Percentiles rank a stretch among this genome's conserved stretches.
Evolutionary conservation across 2,888 invertebrate genomes (phyloP).

Genomic region (Sesamia inferens): DNA sequence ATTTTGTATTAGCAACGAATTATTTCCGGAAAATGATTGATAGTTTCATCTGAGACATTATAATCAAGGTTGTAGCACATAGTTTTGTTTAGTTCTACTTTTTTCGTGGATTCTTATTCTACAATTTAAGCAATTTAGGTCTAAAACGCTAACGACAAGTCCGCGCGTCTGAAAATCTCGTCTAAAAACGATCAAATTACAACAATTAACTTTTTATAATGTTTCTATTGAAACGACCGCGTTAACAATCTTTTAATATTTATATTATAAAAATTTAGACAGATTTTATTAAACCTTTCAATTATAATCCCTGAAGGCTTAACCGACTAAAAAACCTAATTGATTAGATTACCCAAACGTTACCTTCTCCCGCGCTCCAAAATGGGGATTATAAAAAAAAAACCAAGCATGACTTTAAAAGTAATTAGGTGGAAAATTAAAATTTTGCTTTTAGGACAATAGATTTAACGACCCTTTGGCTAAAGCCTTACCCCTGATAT

Average conservation of each 20-base stretch:
- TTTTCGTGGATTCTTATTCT: not conserved
- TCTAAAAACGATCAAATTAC: not conserved
- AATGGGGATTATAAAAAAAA: not conserved
- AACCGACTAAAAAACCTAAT: slow-evolving; percentile 16
- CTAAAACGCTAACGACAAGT: not conserved
- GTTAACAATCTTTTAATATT: slow-evolving; percentile 1
- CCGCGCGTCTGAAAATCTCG: not conserved
- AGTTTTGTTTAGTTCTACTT: not conserved
- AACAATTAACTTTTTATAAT: not conserved
- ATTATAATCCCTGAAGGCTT: slow-evolving; percentile 8
- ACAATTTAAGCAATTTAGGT: not conserved
- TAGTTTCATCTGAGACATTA: slow-evolving; percentile 27
- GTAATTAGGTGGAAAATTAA: not conserved
- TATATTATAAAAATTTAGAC: slow-evolving; percentile 23
- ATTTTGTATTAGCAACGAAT: slow-evolving; percentile 32
- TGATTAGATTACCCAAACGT: slow-evolving; percentile 3
- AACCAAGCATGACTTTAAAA: not conserved
- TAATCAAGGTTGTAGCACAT: slow-evolving; percentile 24
- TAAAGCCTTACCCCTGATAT: not conserved
- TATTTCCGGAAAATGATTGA: slow-evolving; percentile 32
- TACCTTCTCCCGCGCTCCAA: too few relatives aligned
- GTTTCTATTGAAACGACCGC: not conserved
- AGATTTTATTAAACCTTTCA: slow-evolving; percentile 39
- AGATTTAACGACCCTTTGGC: not conserved
- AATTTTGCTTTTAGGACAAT: not conserved